Base-by-base conservation (phyloP, 2,113 vertebrate genomes). In the Xenopus laevis region DNA sequence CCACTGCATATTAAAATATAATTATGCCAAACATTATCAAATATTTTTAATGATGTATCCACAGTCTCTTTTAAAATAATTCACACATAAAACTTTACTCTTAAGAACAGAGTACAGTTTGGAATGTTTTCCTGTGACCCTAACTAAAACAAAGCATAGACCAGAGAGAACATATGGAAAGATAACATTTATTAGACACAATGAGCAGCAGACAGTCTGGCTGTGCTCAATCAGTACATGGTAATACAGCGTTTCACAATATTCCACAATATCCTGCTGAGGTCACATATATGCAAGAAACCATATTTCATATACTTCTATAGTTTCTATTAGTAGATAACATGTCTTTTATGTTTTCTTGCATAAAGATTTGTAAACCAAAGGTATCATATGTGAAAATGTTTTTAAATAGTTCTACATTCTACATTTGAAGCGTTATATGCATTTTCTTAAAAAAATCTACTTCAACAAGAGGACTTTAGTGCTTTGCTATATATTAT, bases 61-160 rank as follows among this genome's bases (percentile, higher is more conserved):
- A 40, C 33, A 40, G 33, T 40, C 33, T 40, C 8, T n/a, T n/a
- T 40, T 7, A 40, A 40, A 40, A 40, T 40, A 40, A 40, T 40
- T 40, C 6, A 40, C 8, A 40, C 33, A 40, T 40, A 40, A 52
- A 63, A n/a, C 10, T 33, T 59, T 68, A 71, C 7, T 63, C 53
- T 21, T 59, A 68, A 63, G 74, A 68, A 69, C 58, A 58, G n/a
- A 60, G 72, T 20, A 68, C 67, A 52, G 21, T 62, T 16, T 52
- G 27, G 62, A 6, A 27, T 67, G 52, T 50, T 74, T 46, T 74
- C 68, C 33, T 40, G 33, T 40, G 33, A 7, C 1, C 5, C 6
- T 40, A 47, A 61, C 65, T 74, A 74, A 33, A 71, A 68, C 65
- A 61, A 20, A 66, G 65, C 55, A 74, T 57, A 46, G 50, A 40